Conservation (phyloP, 2,888 invertebrate species). For the Agrochola macilenta region DNA sequence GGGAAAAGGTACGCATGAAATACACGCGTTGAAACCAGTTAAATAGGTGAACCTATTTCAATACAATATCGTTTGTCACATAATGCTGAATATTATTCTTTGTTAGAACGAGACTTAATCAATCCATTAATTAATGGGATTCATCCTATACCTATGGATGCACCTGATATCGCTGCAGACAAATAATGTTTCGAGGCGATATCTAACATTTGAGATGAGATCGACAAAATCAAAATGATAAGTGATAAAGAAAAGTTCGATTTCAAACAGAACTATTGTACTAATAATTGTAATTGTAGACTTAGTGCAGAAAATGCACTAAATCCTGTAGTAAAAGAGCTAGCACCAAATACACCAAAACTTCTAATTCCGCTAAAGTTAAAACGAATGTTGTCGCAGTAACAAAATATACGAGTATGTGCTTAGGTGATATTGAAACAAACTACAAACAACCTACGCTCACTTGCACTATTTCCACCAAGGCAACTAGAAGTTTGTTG, state of each 20-base stretch:
- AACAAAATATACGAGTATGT: not conserved
- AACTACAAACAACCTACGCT: conserved; percentile 3
- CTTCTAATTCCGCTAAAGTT: not conserved
- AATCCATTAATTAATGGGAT: not conserved
- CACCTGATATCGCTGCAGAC: not conserved
- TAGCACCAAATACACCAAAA: not conserved
- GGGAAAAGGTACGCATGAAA: conserved; percentile 35
- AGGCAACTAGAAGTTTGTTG: conserved; percentile 17
- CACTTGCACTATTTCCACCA: conserved; percentile 1
- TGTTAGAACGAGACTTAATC: no score
- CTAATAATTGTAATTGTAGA: not conserved
- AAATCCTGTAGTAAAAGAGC: not conserved
- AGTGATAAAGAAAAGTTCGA: not conserved
- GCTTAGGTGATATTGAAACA: not conserved
- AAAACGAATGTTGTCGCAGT: not conserved
- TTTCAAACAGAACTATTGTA: not conserved
- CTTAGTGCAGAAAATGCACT: not conserved
- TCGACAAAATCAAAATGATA: not conserved
- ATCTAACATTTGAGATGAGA: not conserved
- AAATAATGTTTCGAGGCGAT: not conserved
- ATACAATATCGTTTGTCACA: conserved; percentile 52
- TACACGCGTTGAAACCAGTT: conserved; percentile 17
- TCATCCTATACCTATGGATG: not conserved
- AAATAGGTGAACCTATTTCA: conserved; percentile 35
- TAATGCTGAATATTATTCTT: conserved; percentile 3